Base-by-base conservation (phyloP, 2,797 vertebrate species). In the Dermochelys coriacea region DNA sequence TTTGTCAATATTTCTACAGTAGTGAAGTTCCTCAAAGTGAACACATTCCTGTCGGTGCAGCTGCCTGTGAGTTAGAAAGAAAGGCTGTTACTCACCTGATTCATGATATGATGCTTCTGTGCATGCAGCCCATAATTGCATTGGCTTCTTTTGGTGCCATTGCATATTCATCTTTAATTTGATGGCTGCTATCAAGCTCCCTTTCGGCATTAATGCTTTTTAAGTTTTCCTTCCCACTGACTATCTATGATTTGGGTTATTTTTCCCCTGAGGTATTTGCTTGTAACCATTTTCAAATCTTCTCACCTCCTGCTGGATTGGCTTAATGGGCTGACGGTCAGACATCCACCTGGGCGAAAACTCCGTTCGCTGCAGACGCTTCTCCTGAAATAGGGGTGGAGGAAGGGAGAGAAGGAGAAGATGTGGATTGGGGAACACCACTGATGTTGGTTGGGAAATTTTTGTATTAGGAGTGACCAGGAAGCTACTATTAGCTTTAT, bases 361-460 rank as follows among this genome's bases (percentile, higher is more conserved):
- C 75, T 99, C 98, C 97, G 98, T 99, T 97, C 98, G 98, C 95
- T 99, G 98, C 95, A 98, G 98, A 97, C 98, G 99, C 86, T 98
- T 99, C 96, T 99, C 99, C 99, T 99, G 96, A 84, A 97, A 97
- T 94, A 78, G 95, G 93, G 97, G 95, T 94, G 92, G 94, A 97
- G 91, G 95, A 96, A 90, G 97, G 94, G 90, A 97, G 95, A 97
- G 85, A 96, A 96, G 92, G 80, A 97, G 95, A 97, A 95, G 97
- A 97, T 54, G 97, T 95, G 27, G 64, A 96, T 94, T 96, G 97
- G 94, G 94, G 93, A 77, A 90, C 91, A 95, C 93, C 2, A 78
- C 91, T 91, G 87, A 95, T 29, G 95, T 31, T 50, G 80, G 91
- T 90, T 94, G 91, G 86, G 82, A 96, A 93, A 95, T 94, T 88